A percentile compares a stretch with the other conserved stretches of the same genome.
Conservation (phyloP, 1,140 invertebrate genomes). For the Trichonephila inaurata region DNA sequence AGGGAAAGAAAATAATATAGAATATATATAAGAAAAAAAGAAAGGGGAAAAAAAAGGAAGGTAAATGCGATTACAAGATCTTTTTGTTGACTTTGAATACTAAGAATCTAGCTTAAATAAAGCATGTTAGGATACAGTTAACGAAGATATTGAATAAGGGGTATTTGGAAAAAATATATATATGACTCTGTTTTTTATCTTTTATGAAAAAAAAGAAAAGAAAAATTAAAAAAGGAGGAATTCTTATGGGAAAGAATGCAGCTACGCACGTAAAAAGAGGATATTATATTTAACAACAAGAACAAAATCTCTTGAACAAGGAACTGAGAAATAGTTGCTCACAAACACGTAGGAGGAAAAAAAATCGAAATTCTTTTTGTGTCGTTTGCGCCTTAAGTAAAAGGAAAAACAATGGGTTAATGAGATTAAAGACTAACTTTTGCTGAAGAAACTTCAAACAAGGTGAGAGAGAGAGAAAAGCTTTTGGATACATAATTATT, state of each 20-base stretch:
- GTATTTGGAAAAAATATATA: too few species aligned
- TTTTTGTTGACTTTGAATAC: not conserved
- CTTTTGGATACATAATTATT: not conserved
- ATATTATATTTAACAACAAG: not conserved
- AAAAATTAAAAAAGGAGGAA: not conserved
- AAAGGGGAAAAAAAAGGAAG: not conserved
- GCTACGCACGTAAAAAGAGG: not conserved
- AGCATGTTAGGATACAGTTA: not conserved
- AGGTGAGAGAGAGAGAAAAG: not conserved
- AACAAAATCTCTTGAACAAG: not conserved
- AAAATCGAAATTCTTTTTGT: not conserved
- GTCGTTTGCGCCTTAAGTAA: not conserved
- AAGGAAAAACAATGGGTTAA: slow-evolving; percentile 38
- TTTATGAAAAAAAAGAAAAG: too few species aligned
- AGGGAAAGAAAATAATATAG: not conserved
- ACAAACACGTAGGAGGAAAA: not conserved
- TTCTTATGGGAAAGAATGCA: not conserved
- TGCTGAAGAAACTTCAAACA: not conserved
- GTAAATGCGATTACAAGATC: not conserved
- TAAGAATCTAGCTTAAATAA: not conserved
- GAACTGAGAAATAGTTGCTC: not conserved
- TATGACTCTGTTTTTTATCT: too few species aligned
- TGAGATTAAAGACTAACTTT: slow-evolving; percentile 53
- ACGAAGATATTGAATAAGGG: slow-evolving; percentile 12
- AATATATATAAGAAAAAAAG: not conserved